Evolutionary conservation across 2,113 vertebrate species (phyloP).

Genomic region (Melanostigma gelatinosum): DNA sequence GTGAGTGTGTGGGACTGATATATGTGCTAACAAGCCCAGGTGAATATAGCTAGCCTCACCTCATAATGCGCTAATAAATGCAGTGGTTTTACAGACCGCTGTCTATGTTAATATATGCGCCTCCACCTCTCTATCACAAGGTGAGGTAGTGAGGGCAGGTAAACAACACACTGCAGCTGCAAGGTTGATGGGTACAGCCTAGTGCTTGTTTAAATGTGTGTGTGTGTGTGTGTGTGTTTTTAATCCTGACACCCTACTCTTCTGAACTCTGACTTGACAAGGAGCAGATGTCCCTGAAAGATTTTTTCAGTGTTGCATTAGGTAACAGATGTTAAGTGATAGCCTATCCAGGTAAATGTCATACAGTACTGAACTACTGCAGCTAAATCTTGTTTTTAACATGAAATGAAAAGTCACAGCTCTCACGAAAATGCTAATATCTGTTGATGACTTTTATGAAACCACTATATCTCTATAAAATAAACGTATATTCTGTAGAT

Average conservation of each 20-base stretch:
- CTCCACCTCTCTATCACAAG: slow-evolving; percentile 89
- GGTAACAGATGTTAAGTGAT: slow-evolving; percentile 60
- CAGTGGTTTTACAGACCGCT: slow-evolving; percentile 88
- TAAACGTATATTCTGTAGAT: not conserved
- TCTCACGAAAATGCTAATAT: slow-evolving; percentile 2
- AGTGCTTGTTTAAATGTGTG: slow-evolving; percentile 37
- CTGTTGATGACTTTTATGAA: slow-evolving; percentile 7
- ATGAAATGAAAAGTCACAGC: slow-evolving; percentile 13
- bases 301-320: slow-evolving; percentile 57
- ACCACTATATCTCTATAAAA: not conserved
- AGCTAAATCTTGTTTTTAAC: slow-evolving; percentile 11
- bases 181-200: slow-evolving; percentile 28
- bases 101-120: slow-evolving; percentile 90
- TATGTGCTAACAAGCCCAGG: slow-evolving; percentile 84
- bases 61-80: slow-evolving; percentile 90
- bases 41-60: slow-evolving; percentile 83
- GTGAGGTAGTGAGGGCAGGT: slow-evolving; percentile 83
- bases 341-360: slow-evolving; percentile 33
- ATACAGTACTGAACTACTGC: slow-evolving; percentile 14
- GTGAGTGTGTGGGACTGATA: slow-evolving; percentile 56
- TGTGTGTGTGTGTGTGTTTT: slow-evolving; percentile 44
- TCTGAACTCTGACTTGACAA: slow-evolving; percentile 73
- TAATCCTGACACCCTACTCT: slow-evolving; percentile 52
- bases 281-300: slow-evolving; percentile 73
- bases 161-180: slow-evolving; percentile 71